Conservation (phyloP, 2,113 vertebrate genomes). For the Scomber scombrus region DNA sequence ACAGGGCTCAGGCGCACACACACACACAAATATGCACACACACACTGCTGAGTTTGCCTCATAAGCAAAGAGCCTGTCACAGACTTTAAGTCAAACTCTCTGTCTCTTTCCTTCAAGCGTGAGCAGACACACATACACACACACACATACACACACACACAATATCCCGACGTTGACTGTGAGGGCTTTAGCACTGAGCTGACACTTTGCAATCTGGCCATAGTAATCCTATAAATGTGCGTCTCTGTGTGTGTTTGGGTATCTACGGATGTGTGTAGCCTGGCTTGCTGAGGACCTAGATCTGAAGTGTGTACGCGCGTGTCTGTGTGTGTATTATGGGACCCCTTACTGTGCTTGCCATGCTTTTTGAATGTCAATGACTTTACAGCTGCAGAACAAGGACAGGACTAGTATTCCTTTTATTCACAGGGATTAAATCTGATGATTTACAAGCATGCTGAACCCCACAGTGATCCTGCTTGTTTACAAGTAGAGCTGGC, state of each 20-base stretch:
- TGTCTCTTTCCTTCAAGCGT: conserved; percentile 39
- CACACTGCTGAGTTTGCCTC: conserved; percentile 60
- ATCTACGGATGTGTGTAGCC: neutral
- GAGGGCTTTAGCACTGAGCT: conserved; percentile 76
- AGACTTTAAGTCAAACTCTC: conserved; percentile 60
- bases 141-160: conserved; percentile 41
- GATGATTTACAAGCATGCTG: conserved; percentile 34
- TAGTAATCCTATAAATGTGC: conserved; percentile 81
- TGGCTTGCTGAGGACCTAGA: conserved; percentile 37
- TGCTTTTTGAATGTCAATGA: conserved; percentile 44
- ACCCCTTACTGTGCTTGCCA: conserved; percentile 23
- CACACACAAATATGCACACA: conserved; percentile 15
- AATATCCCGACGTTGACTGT: conserved; percentile 46
- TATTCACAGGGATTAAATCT: conserved; percentile 51
- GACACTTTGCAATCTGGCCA: conserved; percentile 79
- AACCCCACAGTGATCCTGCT: conserved; percentile 18
- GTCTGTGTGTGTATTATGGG: conserved; percentile 15
- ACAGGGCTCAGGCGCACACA: conserved; percentile 32
- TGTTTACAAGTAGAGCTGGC: neutral
- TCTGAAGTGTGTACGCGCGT: conserved; percentile 5
- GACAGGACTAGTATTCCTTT: conserved; percentile 35
- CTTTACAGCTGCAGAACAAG: conserved; percentile 63
- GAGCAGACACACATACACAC: conserved; percentile 30
- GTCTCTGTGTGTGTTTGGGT: conserved; percentile 21
- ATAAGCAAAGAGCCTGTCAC: conserved; percentile 58